Evolutionary conservation across 2,888 invertebrate genomes (phyloP), one percentile per base, ranked within the genome.

Genomic region (Rhingia campestris): DNA sequence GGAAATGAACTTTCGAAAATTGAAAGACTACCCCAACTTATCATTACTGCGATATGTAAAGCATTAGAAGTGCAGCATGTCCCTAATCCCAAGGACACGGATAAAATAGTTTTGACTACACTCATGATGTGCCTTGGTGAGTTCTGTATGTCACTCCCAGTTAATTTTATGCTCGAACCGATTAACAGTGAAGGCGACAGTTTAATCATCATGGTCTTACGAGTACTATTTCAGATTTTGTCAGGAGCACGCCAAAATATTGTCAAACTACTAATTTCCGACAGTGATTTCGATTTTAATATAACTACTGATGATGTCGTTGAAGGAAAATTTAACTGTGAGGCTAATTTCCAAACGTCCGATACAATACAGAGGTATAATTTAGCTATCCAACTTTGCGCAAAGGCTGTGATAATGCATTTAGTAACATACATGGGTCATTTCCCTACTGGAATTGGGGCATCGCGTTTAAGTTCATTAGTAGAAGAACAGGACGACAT

Each of bases 401-500:
- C 93, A 1, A 92, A 93, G 86, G 92, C 93, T 0, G 92, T 93
- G 5, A 89, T 97, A 89, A 95, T 95, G 87, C 98, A 99, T 92
- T 93, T 99, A 87, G 95, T 98, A 5, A 95, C 98, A 86, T 97
- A 97, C 92, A 92, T 98, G 87, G 97, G 97, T 0, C 98, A 99
- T 91, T 99, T 98, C 93, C 99, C 99, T 10, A 95, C 97, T 92
- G 96, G 97, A 81, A 95, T 95, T 59, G 96, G 97, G 66, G 97
- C 98, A 0, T 95, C 98, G 56, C 94, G 97, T 81, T 92, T 98
- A 30, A 97, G 97, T 86, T 97, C 97, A 0, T 93, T 96, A 88
- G 97, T 98, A 10, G 96, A 96, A 87, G 99, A 99, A 91, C 95
- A 97, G 88, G 98, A 98, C 91, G 98, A 99, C 91, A 94, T 96